Conservation (phyloP, 2,797 vertebrate species). For the Mionectes olivaceus region DNA sequence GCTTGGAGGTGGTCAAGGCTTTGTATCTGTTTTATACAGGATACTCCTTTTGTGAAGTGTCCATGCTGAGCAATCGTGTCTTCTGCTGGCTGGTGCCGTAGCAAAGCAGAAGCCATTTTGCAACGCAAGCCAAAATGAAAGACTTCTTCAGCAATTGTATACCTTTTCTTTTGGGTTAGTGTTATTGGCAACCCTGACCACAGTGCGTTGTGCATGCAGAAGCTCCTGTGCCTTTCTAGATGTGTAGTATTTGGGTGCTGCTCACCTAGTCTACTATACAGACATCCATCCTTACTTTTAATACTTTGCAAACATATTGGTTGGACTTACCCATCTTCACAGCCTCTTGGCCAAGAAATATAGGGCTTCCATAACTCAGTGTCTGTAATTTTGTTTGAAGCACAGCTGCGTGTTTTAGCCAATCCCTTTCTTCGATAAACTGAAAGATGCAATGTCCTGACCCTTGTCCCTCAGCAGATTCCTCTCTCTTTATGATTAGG, state of each 20-base stretch:
- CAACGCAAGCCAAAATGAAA: not conserved
- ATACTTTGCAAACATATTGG: not conserved
- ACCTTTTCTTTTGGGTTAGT: not conserved
- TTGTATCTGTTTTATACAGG: not conserved
- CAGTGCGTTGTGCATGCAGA: accelerated
- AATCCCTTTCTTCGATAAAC: not conserved
- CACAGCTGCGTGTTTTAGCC: not conserved
- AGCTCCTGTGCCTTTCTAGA: not conserved
- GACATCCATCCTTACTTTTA: not conserved
- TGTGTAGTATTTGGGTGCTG: not conserved
- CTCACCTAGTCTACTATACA: not conserved
- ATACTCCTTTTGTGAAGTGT: not conserved
- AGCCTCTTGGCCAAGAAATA: not conserved
- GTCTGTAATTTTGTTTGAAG: not conserved
- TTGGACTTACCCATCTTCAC: not conserved
- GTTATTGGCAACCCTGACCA: not conserved
- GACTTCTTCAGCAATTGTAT: not conserved
- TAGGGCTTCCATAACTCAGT: not conserved
- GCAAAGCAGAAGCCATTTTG: not conserved
- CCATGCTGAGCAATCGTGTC: not conserved
- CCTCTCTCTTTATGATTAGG: not conserved
- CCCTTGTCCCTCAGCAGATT: not conserved
- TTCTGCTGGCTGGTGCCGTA: not conserved
- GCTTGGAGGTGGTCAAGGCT: not conserved
- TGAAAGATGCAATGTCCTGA: not conserved